These are phyloP conservation scores for Bombus confusus DNA, from an alignment of 1,140 invertebrate genomes.

Conservation along the genomic window DNA sequence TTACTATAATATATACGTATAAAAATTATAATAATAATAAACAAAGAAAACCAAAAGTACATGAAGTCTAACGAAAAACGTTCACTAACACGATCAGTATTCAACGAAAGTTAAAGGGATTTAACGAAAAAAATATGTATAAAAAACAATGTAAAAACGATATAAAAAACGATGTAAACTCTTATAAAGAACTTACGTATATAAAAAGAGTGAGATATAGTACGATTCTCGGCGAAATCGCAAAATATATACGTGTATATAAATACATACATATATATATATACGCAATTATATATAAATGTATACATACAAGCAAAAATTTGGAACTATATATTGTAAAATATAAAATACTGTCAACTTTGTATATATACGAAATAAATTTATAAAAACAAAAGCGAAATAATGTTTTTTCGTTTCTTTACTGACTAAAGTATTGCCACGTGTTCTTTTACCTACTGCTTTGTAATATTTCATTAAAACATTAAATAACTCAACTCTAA, in stretches of 20 bases:
- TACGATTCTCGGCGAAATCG: slow-evolving; percentile 56
- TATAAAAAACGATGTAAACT: slow-evolving; percentile 42
- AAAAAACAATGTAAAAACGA: slow-evolving; percentile 48
- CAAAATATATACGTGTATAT: slow-evolving; percentile 58
- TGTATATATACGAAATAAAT: slow-evolving; percentile 61
- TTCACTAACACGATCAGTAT: slow-evolving; percentile 70
- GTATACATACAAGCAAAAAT: slow-evolving; percentile 55
- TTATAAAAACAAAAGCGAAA: slow-evolving; percentile 55
- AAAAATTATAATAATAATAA: slow-evolving; percentile 29
- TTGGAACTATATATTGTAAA: slow-evolving; percentile 67
- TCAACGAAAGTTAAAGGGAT: slow-evolving; percentile 76
- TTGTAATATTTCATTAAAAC: slow-evolving; percentile 17
- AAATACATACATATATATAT: slow-evolving; percentile 31
- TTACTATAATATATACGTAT: slow-evolving; percentile 22
- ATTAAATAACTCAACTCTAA: neutral
- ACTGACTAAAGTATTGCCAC: slow-evolving; percentile 71
- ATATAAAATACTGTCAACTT: slow-evolving; percentile 76
- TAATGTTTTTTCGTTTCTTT: slow-evolving; percentile 45
- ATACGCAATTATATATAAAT: slow-evolving; percentile 27
- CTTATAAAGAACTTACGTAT: slow-evolving; percentile 52
- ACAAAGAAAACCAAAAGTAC: slow-evolving; percentile 55
- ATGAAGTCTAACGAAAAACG: slow-evolving; percentile 45
- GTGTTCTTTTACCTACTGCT: slow-evolving; percentile 27
- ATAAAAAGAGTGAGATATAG: slow-evolving; percentile 26
- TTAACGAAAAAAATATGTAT: slow-evolving; percentile 70